These are phyloP conservation scores for Gonatopus flavifemur DNA, from an alignment of 1,140 invertebrate genomes.

Conservation along the genomic window DNA sequence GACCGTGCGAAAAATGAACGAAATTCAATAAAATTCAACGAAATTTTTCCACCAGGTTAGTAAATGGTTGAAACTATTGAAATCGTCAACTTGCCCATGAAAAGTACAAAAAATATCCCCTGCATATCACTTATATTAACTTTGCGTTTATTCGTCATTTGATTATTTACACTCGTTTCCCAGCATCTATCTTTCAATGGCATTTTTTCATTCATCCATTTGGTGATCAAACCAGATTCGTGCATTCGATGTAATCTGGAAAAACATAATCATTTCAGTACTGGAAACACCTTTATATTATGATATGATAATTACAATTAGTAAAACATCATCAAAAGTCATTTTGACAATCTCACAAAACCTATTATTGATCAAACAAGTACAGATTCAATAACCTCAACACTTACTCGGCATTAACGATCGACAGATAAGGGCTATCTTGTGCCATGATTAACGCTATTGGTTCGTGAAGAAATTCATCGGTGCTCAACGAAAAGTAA, in stretches of 20 bases:
- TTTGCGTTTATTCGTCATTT: constrained; percentile 78
- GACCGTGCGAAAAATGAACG: no score
- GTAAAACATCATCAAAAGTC: background rate
- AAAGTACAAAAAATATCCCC: constrained; percentile 81
- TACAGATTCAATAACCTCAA: background rate
- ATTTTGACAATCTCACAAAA: no score
- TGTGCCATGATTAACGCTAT: constrained; percentile 73
- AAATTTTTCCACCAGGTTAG: no score
- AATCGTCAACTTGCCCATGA: constrained; percentile 64
- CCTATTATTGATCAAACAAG: no score
- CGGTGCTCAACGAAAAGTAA: constrained; percentile 68
- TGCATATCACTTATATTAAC: constrained; percentile 88
- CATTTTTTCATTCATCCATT: constrained; percentile 78
- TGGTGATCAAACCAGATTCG: constrained; percentile 79
- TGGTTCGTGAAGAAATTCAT: constrained; percentile 79
- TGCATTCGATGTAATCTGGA: constrained; percentile 75
- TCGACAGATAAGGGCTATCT: constrained; percentile 72
- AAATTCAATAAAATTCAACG: no score
- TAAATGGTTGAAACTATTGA: background rate
- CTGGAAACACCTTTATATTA: background rate
- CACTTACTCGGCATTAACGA: constrained; percentile 64
- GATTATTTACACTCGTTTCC: constrained; percentile 59
- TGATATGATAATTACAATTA: background rate
- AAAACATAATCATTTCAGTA: constrained; percentile 7
- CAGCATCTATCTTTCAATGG: constrained; percentile 81